Conservation (phyloP, 2,113 vertebrate species). For the Anser brachyrhynchus region DNA sequence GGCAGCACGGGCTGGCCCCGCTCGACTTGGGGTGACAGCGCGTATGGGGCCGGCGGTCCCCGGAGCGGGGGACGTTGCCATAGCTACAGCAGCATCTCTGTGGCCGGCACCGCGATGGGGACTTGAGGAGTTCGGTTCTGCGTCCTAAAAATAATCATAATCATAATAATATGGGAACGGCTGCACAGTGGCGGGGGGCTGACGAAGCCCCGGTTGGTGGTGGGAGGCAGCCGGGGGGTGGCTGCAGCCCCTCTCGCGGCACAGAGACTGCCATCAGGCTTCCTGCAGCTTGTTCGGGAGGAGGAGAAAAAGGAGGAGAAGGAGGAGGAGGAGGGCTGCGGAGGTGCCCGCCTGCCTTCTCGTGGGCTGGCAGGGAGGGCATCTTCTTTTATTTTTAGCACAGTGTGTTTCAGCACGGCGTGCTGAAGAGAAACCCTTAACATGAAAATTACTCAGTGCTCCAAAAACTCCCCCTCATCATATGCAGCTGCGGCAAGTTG, state of each 20-base stretch:
- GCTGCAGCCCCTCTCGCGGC: fast-evolving
- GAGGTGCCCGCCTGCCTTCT: not conserved
- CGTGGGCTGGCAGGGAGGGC: not conserved
- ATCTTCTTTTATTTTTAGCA: not conserved
- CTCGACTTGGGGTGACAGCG: conserved; percentile 10
- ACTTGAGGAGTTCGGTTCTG: conserved; percentile 58
- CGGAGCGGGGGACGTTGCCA: conserved; percentile 61
- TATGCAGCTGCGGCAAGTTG: not conserved
- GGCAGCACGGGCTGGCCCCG: not conserved
- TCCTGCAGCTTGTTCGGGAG: not conserved
- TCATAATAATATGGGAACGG: not conserved
- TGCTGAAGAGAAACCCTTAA: not conserved
- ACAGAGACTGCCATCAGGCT: fast-evolving
- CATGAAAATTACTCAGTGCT: not conserved
- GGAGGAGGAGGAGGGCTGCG: not conserved
- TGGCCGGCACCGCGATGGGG: conserved; percentile 11
- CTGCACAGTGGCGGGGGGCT: not conserved
- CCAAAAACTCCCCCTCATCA: not conserved
- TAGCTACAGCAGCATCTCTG: conserved; percentile 78
- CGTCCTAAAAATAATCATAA: not conserved
- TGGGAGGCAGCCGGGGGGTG: not conserved
- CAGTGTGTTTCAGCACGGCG: not conserved
- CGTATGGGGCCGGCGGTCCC: conserved; percentile 48
- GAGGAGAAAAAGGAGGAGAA: not conserved
- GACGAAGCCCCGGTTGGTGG: not conserved